Evolutionary conservation across 2,797 vertebrate species (phyloP).

Genomic region (Betta splendens): DNA sequence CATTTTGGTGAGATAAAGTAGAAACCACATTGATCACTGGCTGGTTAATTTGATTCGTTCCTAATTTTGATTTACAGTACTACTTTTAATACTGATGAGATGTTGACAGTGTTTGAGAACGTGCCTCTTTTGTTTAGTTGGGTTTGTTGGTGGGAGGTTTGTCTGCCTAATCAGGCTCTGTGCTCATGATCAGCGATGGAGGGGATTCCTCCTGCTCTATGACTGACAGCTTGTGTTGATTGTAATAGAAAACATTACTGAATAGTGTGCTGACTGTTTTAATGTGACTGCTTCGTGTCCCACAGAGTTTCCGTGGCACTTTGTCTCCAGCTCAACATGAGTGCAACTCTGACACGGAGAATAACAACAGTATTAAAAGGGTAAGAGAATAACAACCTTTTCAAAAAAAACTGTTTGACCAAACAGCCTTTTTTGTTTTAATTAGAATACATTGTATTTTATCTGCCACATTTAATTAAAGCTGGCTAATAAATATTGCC

Average conservation of each 20-base stretch:
- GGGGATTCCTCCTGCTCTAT: conserved; percentile 28
- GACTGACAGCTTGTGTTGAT: conserved; percentile 47
- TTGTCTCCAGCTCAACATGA: conserved; percentile 76
- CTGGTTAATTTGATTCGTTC: conserved; percentile 13
- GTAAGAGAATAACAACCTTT: conserved; percentile 50
- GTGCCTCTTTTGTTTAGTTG: conserved; percentile 18
- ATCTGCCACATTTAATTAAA: background rate
- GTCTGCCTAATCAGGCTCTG: conserved; percentile 33
- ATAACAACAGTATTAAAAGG: conserved; percentile 80
- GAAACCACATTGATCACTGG: background rate
- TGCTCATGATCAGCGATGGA: conserved; percentile 11
- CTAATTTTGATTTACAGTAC: conserved; percentile 8
- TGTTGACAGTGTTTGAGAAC: conserved; percentile 14
- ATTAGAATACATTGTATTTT: background rate
- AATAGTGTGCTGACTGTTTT: conserved; percentile 30
- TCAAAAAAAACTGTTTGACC: conserved; percentile 1
- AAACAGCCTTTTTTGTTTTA: background rate
- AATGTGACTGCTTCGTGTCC: conserved; percentile 47
- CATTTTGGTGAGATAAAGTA: background rate
- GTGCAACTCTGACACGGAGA: conserved; percentile 78
- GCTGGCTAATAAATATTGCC: no score
- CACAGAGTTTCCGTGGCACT: conserved; percentile 79
- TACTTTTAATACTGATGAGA: background rate
- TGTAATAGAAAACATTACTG: conserved; percentile 46
- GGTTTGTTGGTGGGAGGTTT: conserved; percentile 29